A percentile compares a stretch with the other conserved stretches of the same genome.
phyloP scores from a whole-genome alignment of 2,797 vertebrate genomes.

The Enteromius treurensis region DNA sequence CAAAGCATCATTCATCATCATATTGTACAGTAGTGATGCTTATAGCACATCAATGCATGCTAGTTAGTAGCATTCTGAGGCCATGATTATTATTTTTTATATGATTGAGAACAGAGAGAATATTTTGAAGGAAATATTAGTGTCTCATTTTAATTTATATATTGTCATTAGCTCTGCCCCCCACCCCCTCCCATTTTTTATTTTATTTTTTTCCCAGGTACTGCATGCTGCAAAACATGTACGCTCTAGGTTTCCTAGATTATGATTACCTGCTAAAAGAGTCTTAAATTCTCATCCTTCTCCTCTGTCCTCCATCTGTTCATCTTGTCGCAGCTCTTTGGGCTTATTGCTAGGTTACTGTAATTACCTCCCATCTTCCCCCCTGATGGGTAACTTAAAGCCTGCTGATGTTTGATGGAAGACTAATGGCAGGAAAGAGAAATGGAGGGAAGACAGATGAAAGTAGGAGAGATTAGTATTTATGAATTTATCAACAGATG shows the following conservation, averaged over 20 bases:
- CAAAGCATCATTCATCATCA: conserved; percentile 21
- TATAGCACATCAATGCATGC: background rate
- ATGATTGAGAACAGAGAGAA: background rate
- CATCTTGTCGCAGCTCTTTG: background rate
- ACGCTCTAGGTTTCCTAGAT: background rate
- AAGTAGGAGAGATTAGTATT: conserved; percentile 34
- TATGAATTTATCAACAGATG: background rate
- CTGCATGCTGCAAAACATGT: background rate
- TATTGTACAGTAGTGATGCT: background rate
- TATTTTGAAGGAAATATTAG: background rate
- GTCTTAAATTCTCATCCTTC: conserved; percentile 31
- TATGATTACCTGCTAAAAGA: background rate
- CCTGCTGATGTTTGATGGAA: conserved; percentile 17
- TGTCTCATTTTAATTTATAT: background rate
- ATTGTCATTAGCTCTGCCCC: no score
- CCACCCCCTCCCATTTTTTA: no score
- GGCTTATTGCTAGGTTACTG: conserved; percentile 54
- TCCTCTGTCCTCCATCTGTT: conserved; percentile 45
- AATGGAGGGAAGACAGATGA: conserved; percentile 19
- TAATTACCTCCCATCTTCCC: conserved; percentile 32
- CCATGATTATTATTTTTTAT: background rate
- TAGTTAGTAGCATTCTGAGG: background rate
- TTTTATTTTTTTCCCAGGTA: background rate
- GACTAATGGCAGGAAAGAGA: conserved; percentile 15
- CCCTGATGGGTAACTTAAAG: conserved; percentile 9